Conservation (phyloP, 2,113 vertebrate genomes). For the Daboia siamensis region DNA sequence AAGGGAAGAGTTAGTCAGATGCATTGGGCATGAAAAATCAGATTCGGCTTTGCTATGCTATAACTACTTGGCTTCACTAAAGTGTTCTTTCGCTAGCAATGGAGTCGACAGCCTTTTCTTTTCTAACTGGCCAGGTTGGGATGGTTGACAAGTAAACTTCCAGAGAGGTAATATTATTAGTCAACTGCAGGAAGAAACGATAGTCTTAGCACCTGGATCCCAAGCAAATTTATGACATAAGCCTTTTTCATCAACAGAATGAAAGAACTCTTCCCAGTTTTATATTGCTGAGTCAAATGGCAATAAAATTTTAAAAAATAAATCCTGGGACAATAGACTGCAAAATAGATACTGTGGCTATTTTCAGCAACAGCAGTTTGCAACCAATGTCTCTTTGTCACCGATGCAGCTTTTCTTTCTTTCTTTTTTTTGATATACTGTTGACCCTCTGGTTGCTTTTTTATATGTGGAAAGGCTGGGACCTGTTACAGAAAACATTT, state of each 20-base stretch:
- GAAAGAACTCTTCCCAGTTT: background rate
- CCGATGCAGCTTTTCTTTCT: background rate
- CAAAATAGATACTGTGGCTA: background rate
- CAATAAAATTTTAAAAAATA: background rate
- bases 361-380: background rate
- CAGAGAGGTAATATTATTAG: background rate
- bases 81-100: background rate
- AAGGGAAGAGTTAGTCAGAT: background rate
- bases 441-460: background rate
- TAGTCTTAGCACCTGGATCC: background rate
- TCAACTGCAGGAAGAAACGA: background rate
- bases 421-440: background rate
- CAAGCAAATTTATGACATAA: background rate
- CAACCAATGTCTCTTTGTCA: background rate
- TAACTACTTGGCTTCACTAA: background rate
- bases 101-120: background rate
- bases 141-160: background rate
- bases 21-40: background rate
- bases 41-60: background rate
- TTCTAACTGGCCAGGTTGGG: background rate
- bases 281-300: background rate
- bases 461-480: background rate
- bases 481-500: background rate
- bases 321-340: background rate
- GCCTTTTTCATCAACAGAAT: background rate